A percentile compares a stretch with the other conserved stretches of the same genome.
Conservation (phyloP, 2,888 invertebrate genomes). For the Diarsia brunnea region DNA sequence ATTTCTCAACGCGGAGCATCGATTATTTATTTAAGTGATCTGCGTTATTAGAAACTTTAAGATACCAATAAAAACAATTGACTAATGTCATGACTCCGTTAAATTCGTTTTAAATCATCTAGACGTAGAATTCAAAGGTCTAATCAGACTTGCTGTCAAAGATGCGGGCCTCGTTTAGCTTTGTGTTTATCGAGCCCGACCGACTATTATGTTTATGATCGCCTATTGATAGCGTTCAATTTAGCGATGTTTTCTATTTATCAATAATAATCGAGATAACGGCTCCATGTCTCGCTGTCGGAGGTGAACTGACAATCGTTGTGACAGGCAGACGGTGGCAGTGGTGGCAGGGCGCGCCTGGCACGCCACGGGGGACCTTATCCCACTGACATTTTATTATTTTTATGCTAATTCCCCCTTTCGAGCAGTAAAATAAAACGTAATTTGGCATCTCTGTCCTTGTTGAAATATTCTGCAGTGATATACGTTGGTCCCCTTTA, state of each 20-base stretch:
- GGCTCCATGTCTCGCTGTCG: slow-evolving; percentile 70
- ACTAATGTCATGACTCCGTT: slow-evolving; percentile 19
- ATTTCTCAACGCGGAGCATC: slow-evolving; percentile 36
- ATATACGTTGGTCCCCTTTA: slow-evolving; percentile 8
- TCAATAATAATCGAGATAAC: slow-evolving; percentile 70
- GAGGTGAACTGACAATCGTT: slow-evolving; percentile 78
- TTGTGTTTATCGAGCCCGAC: slow-evolving; percentile 23
- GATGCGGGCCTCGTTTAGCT: slow-evolving; percentile 40
- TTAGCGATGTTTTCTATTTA: slow-evolving; percentile 51
- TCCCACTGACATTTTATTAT: slow-evolving; percentile 85
- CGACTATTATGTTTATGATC: slow-evolving; percentile 13
- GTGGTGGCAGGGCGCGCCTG: slow-evolving; percentile 72
- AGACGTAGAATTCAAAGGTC: slow-evolving; percentile 21
- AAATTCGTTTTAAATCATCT: slow-evolving; percentile 26
- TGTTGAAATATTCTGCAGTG: slow-evolving; percentile 55
- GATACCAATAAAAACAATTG: slow-evolving; percentile 36
- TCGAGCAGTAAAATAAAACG: slow-evolving; percentile 78
- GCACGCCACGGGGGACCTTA: slow-evolving; percentile 77
- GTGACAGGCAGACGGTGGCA: slow-evolving; percentile 79
- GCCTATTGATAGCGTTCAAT: slow-evolving; percentile 45
- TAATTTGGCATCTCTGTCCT: slow-evolving; percentile 73
- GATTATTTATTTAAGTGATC: slow-evolving; percentile 29
- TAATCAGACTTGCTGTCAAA: slow-evolving; percentile 24
- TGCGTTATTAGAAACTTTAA: background rate
- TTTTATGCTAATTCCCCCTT: slow-evolving; percentile 85